Conservation (phyloP, 2,888 invertebrate species). For the Papilio protenor region DNA sequence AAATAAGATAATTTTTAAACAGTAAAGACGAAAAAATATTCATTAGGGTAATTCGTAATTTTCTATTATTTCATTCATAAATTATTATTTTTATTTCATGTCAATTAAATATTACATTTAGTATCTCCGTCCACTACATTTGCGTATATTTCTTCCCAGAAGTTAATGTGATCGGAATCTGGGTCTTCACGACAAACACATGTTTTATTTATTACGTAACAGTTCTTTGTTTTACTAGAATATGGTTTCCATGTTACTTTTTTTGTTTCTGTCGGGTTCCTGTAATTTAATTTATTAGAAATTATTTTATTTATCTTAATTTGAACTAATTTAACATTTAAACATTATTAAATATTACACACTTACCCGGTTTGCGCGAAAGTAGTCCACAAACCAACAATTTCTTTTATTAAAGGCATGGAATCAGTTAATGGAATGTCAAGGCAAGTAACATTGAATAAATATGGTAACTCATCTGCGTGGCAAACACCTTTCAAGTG, state of each 20-base stretch:
- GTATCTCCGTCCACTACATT: background rate
- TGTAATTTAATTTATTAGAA: slow-evolving; percentile 54
- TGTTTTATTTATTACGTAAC: slow-evolving; percentile 65
- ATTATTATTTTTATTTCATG: slow-evolving; percentile 34
- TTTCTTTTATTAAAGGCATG: slow-evolving; percentile 58
- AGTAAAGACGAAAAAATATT: no score
- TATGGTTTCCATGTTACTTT: slow-evolving; percentile 68
- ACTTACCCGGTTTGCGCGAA: slow-evolving; percentile 74
- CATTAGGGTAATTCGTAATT: no score
- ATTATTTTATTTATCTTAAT: background rate
- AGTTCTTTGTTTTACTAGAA: slow-evolving; percentile 61
- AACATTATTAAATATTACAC: background rate
- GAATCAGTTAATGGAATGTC: slow-evolving; percentile 70
- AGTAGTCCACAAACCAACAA: slow-evolving; percentile 70
- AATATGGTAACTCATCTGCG: slow-evolving; percentile 72
- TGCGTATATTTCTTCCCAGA: slow-evolving; percentile 74
- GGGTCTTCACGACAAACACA: slow-evolving; percentile 59
- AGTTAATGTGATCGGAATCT: slow-evolving; percentile 60
- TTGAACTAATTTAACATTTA: no score
- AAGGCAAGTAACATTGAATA: slow-evolving; percentile 70
- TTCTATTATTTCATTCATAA: background rate
- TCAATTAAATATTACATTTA: slow-evolving; percentile 7
- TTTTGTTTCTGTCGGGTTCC: slow-evolving; percentile 66
- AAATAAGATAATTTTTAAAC: no score
- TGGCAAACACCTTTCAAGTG: slow-evolving; percentile 71